phyloP scores from a whole-genome alignment of 35 echinoderm and acorn worm genomes.

The Amphiura filiformis region DNA sequence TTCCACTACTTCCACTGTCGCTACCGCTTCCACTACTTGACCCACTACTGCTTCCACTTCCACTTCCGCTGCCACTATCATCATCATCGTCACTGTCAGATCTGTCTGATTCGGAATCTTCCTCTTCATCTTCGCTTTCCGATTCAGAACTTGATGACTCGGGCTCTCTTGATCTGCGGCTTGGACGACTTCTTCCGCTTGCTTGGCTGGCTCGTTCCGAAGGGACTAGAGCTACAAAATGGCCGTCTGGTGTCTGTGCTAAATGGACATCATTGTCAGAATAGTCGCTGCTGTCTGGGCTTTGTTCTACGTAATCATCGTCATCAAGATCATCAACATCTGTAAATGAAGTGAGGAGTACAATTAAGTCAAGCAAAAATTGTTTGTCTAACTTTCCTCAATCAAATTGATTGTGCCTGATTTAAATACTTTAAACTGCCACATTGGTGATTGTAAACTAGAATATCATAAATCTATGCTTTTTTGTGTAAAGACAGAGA shows the following conservation, averaged over 20 bases:
- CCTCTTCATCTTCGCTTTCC: slow-evolving; percentile 26
- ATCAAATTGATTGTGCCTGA: too few relatives aligned
- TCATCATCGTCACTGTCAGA: slow-evolving; percentile 33
- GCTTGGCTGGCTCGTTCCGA: neutral
- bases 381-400: too few relatives aligned
- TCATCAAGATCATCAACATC: slow-evolving; percentile 66
- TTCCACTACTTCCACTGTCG: slow-evolving; percentile 35
- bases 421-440: too few relatives aligned
- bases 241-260: slow-evolving; percentile 51
- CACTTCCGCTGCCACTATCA: slow-evolving; percentile 38
- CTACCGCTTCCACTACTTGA: slow-evolving; percentile 42
- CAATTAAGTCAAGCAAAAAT: too few relatives aligned
- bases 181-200: neutral
- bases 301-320: slow-evolving; percentile 44
- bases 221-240: slow-evolving; percentile 16
- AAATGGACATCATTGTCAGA: slow-evolving; percentile 66
- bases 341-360: slow-evolving; percentile 3
- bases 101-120: neutral
- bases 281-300: slow-evolving; percentile 52
- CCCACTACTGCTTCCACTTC: slow-evolving; percentile 29
- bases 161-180: slow-evolving; percentile 21
- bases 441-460: too few relatives aligned
- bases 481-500: too few relatives aligned
- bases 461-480: too few relatives aligned
- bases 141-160: slow-evolving; percentile 31